phyloP scores from a whole-genome alignment of 2,797 vertebrate species.

The Sebastes wilsoni region DNA sequence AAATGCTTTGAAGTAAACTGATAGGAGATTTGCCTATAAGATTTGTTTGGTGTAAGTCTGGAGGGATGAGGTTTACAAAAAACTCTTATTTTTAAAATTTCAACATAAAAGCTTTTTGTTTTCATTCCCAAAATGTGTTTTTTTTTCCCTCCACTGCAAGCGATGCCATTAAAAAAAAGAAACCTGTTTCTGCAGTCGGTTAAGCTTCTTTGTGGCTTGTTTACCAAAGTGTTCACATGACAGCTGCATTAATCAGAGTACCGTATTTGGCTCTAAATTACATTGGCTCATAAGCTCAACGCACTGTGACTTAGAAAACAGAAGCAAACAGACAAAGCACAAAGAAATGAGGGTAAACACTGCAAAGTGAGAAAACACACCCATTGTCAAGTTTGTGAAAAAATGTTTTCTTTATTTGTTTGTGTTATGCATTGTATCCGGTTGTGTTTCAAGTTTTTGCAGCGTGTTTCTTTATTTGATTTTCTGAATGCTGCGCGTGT shows the following conservation, averaged over 20 bases:
- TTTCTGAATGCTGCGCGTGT: neutral
- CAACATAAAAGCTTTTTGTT: neutral
- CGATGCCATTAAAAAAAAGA: neutral
- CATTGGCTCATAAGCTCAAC: neutral
- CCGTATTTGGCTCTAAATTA: conserved; percentile 10
- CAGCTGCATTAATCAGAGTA: conserved; percentile 26
- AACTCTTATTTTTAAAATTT: neutral
- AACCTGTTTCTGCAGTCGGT: neutral
- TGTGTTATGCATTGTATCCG: neutral
- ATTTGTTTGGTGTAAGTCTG: conserved; percentile 33
- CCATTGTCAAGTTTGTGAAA: neutral
- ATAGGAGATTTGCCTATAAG: conserved; percentile 35
- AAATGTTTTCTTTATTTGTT: neutral
- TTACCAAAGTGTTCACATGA: conserved; percentile 37
- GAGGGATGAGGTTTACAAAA: neutral
- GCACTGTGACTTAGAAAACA: conserved; percentile 15
- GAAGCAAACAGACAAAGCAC: neutral
- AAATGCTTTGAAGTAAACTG: neutral
- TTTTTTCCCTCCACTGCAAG: neutral
- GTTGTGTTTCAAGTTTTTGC: neutral
- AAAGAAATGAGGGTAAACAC: neutral
- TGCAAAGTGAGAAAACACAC: no score
- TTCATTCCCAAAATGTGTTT: neutral
- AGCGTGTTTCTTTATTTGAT: neutral
- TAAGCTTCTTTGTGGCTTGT: conserved; percentile 55